Percentiles rank a stretch among this genome's conserved stretches.
phyloP scores from a whole-genome alignment of 2,888 invertebrate genomes.

The Oscheius sp. region DNA sequence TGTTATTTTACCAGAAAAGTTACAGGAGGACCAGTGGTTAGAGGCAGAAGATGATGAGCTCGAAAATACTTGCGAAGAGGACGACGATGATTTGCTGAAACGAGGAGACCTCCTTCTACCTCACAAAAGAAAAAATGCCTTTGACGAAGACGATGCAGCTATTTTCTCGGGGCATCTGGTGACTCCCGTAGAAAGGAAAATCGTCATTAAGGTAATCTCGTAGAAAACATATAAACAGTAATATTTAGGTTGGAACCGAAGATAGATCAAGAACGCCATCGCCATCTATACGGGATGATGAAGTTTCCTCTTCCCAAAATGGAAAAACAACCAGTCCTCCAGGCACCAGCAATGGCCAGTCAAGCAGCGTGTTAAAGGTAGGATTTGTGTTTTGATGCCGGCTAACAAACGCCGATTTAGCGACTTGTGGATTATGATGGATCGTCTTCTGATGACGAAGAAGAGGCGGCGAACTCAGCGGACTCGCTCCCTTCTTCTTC shows the following conservation, averaged over 20 bases:
- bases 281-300: conserved; percentile 50
- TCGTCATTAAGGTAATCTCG: conserved; percentile 54
- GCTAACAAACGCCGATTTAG: conserved; percentile 38
- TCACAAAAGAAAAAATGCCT: conserved; percentile 45
- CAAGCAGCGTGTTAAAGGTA: conserved; percentile 8
- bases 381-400: not conserved
- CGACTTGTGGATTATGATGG: conserved; percentile 61
- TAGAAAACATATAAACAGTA: not conserved
- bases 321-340: conserved; percentile 6
- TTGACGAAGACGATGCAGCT: conserved; percentile 52
- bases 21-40: conserved; percentile 70
- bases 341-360: conserved; percentile 1
- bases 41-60: conserved; percentile 61
- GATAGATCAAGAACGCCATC: conserved; percentile 28
- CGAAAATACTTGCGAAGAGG: conserved; percentile 21
- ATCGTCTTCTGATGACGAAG: conserved; percentile 55
- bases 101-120: conserved; percentile 4
- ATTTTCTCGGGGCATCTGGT: conserved; percentile 35
- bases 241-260: conserved; percentile 30
- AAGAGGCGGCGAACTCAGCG: conserved; percentile 34
- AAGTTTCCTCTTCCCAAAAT: conserved; percentile 57
- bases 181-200: conserved; percentile 44
- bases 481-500: conserved; percentile 57
- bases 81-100: conserved; percentile 22
- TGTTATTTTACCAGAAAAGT: not conserved